These are phyloP conservation scores for Paraplagusia blochii DNA, from an alignment of 2,113 vertebrate genomes.

Conservation along the genomic window DNA sequence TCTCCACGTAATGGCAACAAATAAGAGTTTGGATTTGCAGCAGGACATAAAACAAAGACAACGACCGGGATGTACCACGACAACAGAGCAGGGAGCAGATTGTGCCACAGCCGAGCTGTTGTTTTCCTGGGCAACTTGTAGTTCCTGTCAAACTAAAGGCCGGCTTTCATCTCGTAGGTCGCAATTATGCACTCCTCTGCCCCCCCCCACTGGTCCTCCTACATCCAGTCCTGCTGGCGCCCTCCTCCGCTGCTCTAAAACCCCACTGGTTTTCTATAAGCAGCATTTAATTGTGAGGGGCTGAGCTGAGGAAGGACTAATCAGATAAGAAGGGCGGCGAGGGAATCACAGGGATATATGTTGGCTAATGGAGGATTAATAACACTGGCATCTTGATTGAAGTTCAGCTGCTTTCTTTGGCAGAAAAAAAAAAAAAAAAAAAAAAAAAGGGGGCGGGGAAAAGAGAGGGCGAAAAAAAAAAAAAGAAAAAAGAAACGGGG, in stretches of 20 bases:
- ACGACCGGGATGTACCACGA: slow-evolving; percentile 53
- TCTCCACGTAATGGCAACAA: slow-evolving; percentile 67
- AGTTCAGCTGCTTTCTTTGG: slow-evolving; percentile 63
- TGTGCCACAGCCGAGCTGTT: slow-evolving; percentile 43
- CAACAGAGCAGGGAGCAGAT: slow-evolving; percentile 36
- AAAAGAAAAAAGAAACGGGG: too few relatives aligned
- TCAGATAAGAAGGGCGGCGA: slow-evolving; percentile 2
- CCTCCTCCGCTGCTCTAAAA: slow-evolving; percentile 30
- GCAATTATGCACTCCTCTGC: slow-evolving; percentile 49
- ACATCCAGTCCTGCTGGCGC: slow-evolving; percentile 44
- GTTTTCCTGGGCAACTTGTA: slow-evolving; percentile 52
- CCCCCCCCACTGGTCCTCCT: slow-evolving; percentile 29
- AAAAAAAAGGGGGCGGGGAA: background rate
- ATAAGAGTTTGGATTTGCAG: slow-evolving; percentile 56
- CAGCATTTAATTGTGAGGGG: too few relatives aligned
- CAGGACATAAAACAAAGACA: slow-evolving; percentile 48
- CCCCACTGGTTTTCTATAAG: too few relatives aligned
- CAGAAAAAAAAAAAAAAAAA: too few relatives aligned
- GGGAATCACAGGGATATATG: slow-evolving; percentile 8
- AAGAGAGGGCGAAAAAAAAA: slow-evolving; percentile 31
- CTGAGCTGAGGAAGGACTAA: too few relatives aligned
- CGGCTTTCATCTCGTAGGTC: slow-evolving; percentile 57
- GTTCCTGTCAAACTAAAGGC: slow-evolving; percentile 57
- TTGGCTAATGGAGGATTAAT: background rate
- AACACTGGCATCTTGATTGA: slow-evolving; percentile 49